Evolutionary conservation across 2,888 invertebrate genomes (phyloP), one percentile per base, ranked within the genome.

Genomic region (Noctuana brunneofusca): DNA sequence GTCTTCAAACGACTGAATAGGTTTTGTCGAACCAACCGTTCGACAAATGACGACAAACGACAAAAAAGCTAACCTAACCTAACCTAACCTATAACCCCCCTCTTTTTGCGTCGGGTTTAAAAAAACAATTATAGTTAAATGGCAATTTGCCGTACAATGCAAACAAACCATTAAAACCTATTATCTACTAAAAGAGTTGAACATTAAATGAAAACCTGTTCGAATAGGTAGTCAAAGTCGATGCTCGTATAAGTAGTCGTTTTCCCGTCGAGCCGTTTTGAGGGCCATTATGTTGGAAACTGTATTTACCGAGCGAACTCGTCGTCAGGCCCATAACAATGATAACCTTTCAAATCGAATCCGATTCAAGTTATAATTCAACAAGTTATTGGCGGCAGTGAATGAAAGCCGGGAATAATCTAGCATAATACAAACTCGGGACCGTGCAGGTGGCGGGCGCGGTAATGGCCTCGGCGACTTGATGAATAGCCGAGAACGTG

Each of bases 401-500:
- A 83, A 84, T 83, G 80, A 83, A 81, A 79, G 75, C 75, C 71
- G 70, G 63, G 80, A 81, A 86, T 86, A 84, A 86, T 86, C 77
- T 76, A 75, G 76, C 78, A 79, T 85, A 84, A 86, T 83, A 86
- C 81, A 80, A 85, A 81, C 80, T 82, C 78, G 79, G 76, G 80
- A 75, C 76, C 83, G 79, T 87, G 87, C 87, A 86, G 87, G 88
- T 87, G 86, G 83, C 86, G 84, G 75, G 77, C 71, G 71, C 74
- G 79, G 86, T 89, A 88, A 89, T 89, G 83, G 88, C 78, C 75
- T 75, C 78, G 77, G 76, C 76, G 79, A 83, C 84, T 87, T 89
- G 89, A 89, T 89, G 87, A 88, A 89, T 89, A 87, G 88, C 79
- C 79, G 67, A 70, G 75, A 76, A 88, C 89, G 89, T 89, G 89